Conservation (phyloP, 2,888 invertebrate species). For the Hyalella azteca region DNA sequence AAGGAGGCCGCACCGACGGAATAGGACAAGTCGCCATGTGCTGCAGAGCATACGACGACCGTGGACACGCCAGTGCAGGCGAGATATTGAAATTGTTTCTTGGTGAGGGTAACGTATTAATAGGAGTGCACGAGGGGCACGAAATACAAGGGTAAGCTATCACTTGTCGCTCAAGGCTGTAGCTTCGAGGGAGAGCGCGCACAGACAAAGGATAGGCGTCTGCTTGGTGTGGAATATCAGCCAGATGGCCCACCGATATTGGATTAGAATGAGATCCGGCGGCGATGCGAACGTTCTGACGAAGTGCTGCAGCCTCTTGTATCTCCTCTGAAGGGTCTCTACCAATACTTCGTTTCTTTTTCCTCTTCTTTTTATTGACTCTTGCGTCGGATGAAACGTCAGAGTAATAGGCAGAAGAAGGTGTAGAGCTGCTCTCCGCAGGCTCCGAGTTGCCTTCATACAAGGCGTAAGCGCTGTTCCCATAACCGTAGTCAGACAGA, state of each 20-base stretch:
- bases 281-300: background rate
- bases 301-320: background rate
- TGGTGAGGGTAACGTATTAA: background rate
- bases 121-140: background rate
- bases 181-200: background rate
- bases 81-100: background rate
- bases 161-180: constrained; percentile 18
- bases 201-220: background rate
- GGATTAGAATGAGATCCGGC: background rate
- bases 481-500: constrained; percentile 45
- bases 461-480: constrained; percentile 58
- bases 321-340: background rate
- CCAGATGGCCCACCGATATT: background rate
- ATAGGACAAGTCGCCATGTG: background rate
- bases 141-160: background rate
- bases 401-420: constrained; percentile 59
- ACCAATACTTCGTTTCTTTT: constrained; percentile 45
- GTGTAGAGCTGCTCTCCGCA: constrained; percentile 55
- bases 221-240: background rate
- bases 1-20: background rate
- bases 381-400: constrained; percentile 52
- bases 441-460: constrained; percentile 50
- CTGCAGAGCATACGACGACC: background rate
- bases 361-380: constrained; percentile 48
- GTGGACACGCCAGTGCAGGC: background rate